Evolutionary conservation across 2,888 invertebrate species (phyloP), one percentile per base, ranked within the genome.

Genomic region (Drosophila recens): DNA sequence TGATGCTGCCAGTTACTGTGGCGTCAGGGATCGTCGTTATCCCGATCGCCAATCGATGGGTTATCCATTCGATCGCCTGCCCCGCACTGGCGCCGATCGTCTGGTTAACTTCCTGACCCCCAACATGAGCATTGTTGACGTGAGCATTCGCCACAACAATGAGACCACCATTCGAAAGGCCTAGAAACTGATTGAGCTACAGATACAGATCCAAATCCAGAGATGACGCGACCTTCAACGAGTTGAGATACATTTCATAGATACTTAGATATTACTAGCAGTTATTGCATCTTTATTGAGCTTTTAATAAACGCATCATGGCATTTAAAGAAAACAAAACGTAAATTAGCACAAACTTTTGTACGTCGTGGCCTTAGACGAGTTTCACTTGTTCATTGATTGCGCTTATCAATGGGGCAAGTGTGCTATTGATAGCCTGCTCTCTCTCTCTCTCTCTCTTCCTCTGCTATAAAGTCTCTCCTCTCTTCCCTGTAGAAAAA

Each of bases 1-100:
- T 48, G 96, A 96, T 90, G 96, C 97, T 0, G 94, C 95, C 56
- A 96, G 96, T 77, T 97, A 95, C 92, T 97, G 97, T 83, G 97
- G 97, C 1, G 93, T 97, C 20, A 94, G 95, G 59, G 96, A 96
- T 92, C 94, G 94, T 63, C 93, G 95, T 82, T 97, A 96, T 92
- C 97, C 97, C 0, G 97, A 97, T 93, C 94, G 94, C 40, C 94
- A 96, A 63, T 71, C 96, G 6, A 97, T 97, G 97, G 97, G 97
- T 49, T 97, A 94, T 93, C 97, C 97, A 11, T 97, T 97, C 93
- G 97, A 97, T 93, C 94, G 97, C 0, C 93, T 94, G 67, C 94
- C 95, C 0, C 93, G 95, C 46, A 73, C 91, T 27, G 94, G 94
- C 0, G 95, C 94, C 61, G 93, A 93, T 84, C 94, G 93, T 0